Evolutionary conservation across 2,113 vertebrate genomes (phyloP), one percentile per base, ranked within the genome.

Genomic region (Embiotoca jacksoni): DNA sequence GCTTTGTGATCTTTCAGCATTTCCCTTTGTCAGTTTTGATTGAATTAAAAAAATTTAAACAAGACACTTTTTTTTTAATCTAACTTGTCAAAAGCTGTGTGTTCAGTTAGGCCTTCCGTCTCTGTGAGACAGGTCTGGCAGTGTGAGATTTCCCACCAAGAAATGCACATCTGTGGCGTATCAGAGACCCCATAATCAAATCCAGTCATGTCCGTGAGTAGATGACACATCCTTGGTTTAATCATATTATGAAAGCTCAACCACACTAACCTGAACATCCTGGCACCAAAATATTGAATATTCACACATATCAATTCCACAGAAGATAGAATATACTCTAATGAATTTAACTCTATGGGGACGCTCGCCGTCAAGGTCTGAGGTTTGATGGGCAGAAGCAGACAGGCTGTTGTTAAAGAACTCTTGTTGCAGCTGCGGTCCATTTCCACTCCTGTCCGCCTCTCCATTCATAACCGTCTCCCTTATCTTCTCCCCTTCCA

Each of bases 381-480:
- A 57, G 55, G 53, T 69, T 59, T 69, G 33, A 84, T 53, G 39
- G 36, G 50, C 11, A 15, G 61, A 57, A 67, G 69, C 59, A 70
- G 36, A 79, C 33, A 46, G 32, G 5, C 6, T 7, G 55, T 36
- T 50, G 39, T 69, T 78, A 77, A 87, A 39, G 30, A n/a, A 10
- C 36, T 73, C 60, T 68, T 61, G 71, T 81, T 78, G 70, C 47
- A 81, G 36, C 84, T 90, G 58, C 8, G 50, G 53, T 82, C 70
- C 73, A 54, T 85, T 71, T 80, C 70, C 64, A 65, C 65, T 76
- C 30, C 2, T 15, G 31, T 77, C 72, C 66, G 54, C 16, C 15
- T 61, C 69, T 67, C 60, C 60, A 79, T 86, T 78, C 77, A 88
- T 55, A 89, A 82, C 71, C 0, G 30, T 62, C 66, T 80, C 30